Base-by-base conservation (phyloP, 2,888 invertebrate species). In the Sericinus montela region DNA sequence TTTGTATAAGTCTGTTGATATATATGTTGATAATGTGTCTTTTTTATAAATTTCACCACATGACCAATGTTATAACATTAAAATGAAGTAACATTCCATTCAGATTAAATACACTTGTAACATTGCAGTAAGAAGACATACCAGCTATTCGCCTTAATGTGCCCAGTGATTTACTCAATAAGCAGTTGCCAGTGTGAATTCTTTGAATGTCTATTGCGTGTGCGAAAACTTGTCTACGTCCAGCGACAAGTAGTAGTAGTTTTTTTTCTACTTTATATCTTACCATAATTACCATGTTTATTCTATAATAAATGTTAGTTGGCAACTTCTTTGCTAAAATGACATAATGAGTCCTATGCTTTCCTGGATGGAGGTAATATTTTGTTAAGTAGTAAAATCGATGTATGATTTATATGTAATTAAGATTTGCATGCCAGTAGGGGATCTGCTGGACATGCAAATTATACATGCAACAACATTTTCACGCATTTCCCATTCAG, bases 171-270 rank as follows among this genome's bases (percentile, higher is more conserved):
- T 40, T 34, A 40, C 34, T 32, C 32, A 46, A 46, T 40, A 46
- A 46, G 39, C 28, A 40, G 34, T 11, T n/a, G 39, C 34, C 23
- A 15, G 46, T 34, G 16, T 40, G 16, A 34, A 46, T 46, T 40
- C 39, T 11, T 34, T 34, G 39, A 46, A 46, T 46, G 32, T 15
- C 9, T 10, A 40, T 34, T 46, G 46, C 46, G 34, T 14, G 30
- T 30, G 8, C 41, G 30, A 9, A 19, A 19, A 19, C 15, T 25
- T 1, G n/a, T 23, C 39, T 34, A n/a, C 34, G 15, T 15, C 11
- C 15, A 19, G 3, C 14, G 25, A 25, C 15, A 34, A 34, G 25
- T 39, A 23, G 19, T 39, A 34, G 25, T 39, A 23, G 19, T 39
- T 29, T 0, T 37, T 46, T 23, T 38, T 45, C 36, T 30, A 23